Evolutionary conservation across 2,888 invertebrate species (phyloP).

Genomic region (Ormyrus thymus): DNA sequence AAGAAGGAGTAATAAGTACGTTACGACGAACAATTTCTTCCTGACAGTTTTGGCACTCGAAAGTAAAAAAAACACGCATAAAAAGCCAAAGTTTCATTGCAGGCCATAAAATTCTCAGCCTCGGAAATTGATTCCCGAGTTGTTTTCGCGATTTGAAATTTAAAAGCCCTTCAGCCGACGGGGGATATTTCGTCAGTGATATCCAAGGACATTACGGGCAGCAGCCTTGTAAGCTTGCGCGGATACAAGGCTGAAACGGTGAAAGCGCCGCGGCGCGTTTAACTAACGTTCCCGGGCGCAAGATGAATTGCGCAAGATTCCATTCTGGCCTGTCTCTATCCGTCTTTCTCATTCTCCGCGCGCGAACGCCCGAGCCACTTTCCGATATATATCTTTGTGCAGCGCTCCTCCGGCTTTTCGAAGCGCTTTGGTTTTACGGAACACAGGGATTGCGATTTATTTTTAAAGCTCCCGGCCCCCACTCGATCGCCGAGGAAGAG

Average conservation of each 20-base stretch:
- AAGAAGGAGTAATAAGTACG: too few relatives aligned
- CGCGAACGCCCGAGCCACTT: constrained; percentile 1
- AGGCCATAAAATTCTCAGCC: too few relatives aligned
- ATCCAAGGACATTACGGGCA: neutral
- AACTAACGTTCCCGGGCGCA: constrained; percentile 34
- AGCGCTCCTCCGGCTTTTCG: constrained; percentile 22
- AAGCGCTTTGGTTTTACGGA: constrained; percentile 31
- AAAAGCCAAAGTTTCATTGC: too few relatives aligned
- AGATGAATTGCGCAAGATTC: constrained; percentile 51
- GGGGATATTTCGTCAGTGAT: neutral
- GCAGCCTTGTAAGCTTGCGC: neutral
- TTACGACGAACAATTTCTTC: too few relatives aligned
- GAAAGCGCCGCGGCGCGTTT: constrained; percentile 15
- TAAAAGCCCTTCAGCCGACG: too few relatives aligned
- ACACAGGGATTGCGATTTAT: constrained; percentile 36
- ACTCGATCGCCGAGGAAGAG: constrained; percentile 9
- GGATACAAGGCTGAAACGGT: constrained; percentile 4
- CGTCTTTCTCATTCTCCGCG: constrained; percentile 43
- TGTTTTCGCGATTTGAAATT: too few relatives aligned
- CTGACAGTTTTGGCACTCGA: too few relatives aligned
- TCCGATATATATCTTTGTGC: constrained; percentile 41
- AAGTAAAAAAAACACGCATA: too few relatives aligned
- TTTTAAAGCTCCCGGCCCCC: constrained; percentile 11
- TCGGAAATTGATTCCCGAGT: too few relatives aligned
- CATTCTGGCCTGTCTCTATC: constrained; percentile 48